phyloP scores from a whole-genome alignment of 1,140 invertebrate species.

The Rhopalosiphum maidis region DNA sequence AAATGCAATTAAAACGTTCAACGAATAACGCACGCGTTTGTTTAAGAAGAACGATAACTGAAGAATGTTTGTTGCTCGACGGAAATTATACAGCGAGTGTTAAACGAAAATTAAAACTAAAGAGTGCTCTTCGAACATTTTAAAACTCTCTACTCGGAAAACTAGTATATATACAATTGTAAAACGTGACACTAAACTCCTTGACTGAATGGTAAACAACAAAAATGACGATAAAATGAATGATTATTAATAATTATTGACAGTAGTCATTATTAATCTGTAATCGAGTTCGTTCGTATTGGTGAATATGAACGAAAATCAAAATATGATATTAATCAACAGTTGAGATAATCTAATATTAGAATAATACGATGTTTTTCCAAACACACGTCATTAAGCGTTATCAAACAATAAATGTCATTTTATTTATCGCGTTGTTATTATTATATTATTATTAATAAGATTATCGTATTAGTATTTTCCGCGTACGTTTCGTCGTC shows the following conservation, averaged over 20 bases:
- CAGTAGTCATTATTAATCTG: neutral
- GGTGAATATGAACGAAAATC: neutral
- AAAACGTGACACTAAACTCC: neutral
- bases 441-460: neutral
- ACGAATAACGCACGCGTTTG: neutral
- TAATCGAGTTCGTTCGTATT: neutral
- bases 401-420: neutral
- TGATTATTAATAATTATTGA: neutral
- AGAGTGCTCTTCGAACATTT: neutral
- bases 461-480: neutral
- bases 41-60: neutral
- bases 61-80: neutral
- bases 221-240: neutral
- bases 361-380: neutral
- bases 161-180: neutral
- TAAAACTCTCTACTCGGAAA: neutral
- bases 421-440: neutral
- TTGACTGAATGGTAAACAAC: neutral
- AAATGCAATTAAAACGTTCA: neutral
- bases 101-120: conserved; percentile 4
- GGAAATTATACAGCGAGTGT: neutral
- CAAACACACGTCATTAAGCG: neutral
- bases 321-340: neutral
- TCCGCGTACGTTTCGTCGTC: neutral
- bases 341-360: neutral